Percentiles rank a stretch among this genome's conserved stretches.
These are phyloP conservation scores for Scyliorhinus canicula DNA, from an alignment of 2,797 vertebrate species.

Conservation along the genomic window DNA sequence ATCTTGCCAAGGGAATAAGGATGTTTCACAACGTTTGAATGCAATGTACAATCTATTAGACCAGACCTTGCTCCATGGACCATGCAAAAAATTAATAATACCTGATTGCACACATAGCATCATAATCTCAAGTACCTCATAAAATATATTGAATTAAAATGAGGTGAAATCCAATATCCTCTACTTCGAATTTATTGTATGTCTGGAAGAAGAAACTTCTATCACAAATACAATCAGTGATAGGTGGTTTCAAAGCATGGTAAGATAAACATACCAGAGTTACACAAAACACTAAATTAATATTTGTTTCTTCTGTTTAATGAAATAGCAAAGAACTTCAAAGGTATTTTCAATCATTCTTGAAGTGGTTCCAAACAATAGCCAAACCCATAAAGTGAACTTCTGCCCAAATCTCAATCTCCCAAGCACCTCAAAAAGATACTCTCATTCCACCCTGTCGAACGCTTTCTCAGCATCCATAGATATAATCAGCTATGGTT, in stretches of 20 bases:
- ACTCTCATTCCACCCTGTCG: too few relatives aligned
- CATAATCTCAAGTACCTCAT: neutral
- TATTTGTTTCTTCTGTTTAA: neutral
- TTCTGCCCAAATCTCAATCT: too few relatives aligned
- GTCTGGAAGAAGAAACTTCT: neutral
- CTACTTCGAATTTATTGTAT: constrained; percentile 30
- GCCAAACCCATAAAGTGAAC: too few relatives aligned
- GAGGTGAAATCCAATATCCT: constrained; percentile 22
- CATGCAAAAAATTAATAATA: constrained; percentile 35
- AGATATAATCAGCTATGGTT: too few relatives aligned
- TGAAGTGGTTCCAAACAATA: too few relatives aligned
- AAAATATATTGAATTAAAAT: constrained; percentile 22
- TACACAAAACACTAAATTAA: neutral
- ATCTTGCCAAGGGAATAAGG: neutral
- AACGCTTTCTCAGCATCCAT: too few relatives aligned
- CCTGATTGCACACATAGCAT: neutral
- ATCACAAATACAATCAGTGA: neutral
- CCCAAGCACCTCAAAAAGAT: too few relatives aligned
- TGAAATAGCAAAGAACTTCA: neutral
- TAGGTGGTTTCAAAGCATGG: neutral
- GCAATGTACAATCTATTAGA: neutral
- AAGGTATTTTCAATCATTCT: neutral
- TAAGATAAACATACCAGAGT: neutral
- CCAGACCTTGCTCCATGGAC: neutral
- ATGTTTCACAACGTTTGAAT: constrained; percentile 20